These are phyloP conservation scores for Acinonyx jubatus DNA, from an alignment of 2,113 vertebrate genomes.

Conservation along the genomic window DNA sequence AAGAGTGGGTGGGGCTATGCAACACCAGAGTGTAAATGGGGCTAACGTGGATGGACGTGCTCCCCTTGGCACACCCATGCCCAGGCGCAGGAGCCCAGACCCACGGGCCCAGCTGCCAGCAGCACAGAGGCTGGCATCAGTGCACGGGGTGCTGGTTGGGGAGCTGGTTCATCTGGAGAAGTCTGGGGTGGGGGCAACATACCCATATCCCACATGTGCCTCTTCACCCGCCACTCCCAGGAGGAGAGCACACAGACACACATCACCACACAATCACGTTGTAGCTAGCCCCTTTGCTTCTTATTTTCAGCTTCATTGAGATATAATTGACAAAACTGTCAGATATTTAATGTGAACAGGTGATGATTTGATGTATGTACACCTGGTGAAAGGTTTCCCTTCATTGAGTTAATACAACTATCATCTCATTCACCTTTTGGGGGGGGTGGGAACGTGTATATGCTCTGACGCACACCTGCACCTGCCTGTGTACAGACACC, in stretches of 20 bases:
- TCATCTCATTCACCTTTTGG: background rate
- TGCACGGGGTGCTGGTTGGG: no score
- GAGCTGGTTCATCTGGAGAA: background rate
- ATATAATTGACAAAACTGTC: background rate
- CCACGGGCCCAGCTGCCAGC: background rate
- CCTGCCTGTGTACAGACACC: background rate
- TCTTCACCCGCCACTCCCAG: background rate
- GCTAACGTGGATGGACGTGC: fast-evolving
- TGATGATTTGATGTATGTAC: background rate
- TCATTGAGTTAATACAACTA: background rate
- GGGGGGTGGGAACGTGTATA: background rate
- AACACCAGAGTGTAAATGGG: fast-evolving
- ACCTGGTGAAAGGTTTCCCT: background rate
- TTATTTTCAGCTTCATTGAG: background rate
- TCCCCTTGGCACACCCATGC: background rate
- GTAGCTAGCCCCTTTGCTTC: background rate
- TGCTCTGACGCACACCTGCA: background rate
- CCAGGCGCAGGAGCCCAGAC: background rate
- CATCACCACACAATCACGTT: background rate
- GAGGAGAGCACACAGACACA: no score
- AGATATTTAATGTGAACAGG: background rate
- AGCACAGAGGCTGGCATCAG: fast-evolving
- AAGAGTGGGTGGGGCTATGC: fast-evolving
- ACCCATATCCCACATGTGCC: fast-evolving
- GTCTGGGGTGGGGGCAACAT: background rate